These are phyloP conservation scores for Lampris incognitus DNA, from an alignment of 2,113 vertebrate species.

Conservation along the genomic window DNA sequence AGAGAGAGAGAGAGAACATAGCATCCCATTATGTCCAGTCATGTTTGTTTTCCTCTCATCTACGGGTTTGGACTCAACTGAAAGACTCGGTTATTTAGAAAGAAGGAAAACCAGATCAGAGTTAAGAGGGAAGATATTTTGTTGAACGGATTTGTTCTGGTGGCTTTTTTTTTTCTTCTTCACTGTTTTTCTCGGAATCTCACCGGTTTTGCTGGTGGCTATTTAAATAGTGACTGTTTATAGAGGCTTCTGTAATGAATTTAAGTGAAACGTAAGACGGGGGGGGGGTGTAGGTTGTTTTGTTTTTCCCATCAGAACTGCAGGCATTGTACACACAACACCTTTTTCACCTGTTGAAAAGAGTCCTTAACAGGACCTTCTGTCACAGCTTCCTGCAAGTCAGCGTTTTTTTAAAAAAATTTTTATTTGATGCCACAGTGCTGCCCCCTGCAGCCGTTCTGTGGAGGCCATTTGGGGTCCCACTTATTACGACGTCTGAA, in stretches of 20 bases:
- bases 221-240: background rate
- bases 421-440: no score
- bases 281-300: background rate
- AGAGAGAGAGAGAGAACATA: conserved; percentile 19
- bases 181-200: background rate
- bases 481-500: background rate
- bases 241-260: background rate
- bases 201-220: conserved; percentile 16
- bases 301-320: background rate
- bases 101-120: no score
- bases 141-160: background rate
- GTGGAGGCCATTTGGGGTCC: background rate
- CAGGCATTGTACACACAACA: background rate
- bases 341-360: background rate
- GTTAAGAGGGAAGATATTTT: background rate
- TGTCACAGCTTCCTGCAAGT: no score
- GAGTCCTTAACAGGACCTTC: background rate
- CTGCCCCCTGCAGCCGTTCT: conserved; percentile 4
- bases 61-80: background rate
- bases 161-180: background rate
- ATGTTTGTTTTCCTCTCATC: conserved; percentile 10
- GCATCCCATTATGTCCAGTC: background rate
- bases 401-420: background rate
- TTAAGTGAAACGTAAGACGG: background rate
- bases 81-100: background rate